phyloP scores from a whole-genome alignment of 2,797 vertebrate genomes.

The Sebastes melanostomus region DNA sequence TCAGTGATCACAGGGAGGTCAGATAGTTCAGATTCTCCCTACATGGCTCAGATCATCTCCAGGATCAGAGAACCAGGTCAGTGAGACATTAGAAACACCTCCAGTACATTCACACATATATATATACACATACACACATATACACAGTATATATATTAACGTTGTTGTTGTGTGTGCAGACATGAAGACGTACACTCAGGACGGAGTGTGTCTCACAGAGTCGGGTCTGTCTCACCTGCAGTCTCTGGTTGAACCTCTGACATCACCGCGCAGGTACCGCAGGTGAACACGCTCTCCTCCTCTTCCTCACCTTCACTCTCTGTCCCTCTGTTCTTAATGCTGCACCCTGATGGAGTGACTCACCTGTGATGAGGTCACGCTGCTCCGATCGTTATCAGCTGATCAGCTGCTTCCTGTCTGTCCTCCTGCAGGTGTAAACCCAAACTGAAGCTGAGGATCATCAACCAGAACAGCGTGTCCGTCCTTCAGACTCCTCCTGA shows the following conservation, averaged over 20 bases:
- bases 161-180: conserved; percentile 72
- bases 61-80: conserved; percentile 91
- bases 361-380: too few species aligned
- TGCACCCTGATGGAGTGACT: too few species aligned
- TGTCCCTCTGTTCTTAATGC: too few species aligned
- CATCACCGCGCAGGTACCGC: conserved; percentile 84
- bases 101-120: too few species aligned
- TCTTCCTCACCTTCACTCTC: too few species aligned
- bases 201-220: conserved; percentile 97
- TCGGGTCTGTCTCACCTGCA: conserved; percentile 93
- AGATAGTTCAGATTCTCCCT: conserved; percentile 63
- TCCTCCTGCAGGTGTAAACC: conserved; percentile 86
- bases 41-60: conserved; percentile 74
- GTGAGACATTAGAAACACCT: conserved; percentile 3
- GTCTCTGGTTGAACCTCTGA: conserved; percentile 88
- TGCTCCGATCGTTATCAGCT: too few species aligned
- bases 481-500: conserved; percentile 93
- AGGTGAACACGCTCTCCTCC: conserved; percentile 42
- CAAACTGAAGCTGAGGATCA: conserved; percentile 97
- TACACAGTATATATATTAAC: too few species aligned
- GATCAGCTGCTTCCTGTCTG: conserved; percentile 2
- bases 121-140: too few species aligned
- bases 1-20: conserved; percentile 34
- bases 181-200: conserved; percentile 93
- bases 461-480: conserved; percentile 98